Evolutionary conservation across 2,888 invertebrate genomes (phyloP).

Genomic region (Drosophila eohydei): DNA sequence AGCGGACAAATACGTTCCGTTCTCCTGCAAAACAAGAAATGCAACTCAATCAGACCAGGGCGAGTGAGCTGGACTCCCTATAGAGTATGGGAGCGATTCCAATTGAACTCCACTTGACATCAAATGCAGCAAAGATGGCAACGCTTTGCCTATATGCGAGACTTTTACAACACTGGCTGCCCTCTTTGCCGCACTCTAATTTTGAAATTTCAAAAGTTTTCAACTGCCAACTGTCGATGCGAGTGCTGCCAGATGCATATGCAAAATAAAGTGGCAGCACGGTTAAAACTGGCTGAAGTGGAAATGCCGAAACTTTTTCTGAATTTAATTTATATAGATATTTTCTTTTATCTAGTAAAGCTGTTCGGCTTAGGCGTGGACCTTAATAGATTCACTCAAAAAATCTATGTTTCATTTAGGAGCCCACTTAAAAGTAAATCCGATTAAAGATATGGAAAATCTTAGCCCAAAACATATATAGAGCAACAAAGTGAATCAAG

Average conservation of each 20-base stretch:
- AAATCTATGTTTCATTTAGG: too few species aligned
- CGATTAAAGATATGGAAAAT: too few species aligned
- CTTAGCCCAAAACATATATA: too few species aligned
- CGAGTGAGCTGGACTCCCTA: not conserved
- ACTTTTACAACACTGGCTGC: not conserved
- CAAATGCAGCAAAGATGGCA: not conserved
- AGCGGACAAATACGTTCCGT: conserved; percentile 83
- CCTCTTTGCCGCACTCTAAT: not conserved
- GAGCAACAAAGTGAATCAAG: too few species aligned
- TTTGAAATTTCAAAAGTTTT: not conserved
- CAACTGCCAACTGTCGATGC: not conserved
- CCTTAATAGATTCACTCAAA: too few species aligned
- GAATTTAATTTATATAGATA: not conserved
- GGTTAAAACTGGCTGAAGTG: not conserved
- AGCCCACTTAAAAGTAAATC: too few species aligned
- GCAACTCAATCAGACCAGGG: not conserved
- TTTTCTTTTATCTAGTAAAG: not conserved
- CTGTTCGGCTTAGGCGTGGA: not conserved
- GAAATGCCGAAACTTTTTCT: too few species aligned
- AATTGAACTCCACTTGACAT: not conserved
- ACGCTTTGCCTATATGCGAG: not conserved
- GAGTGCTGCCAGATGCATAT: not conserved
- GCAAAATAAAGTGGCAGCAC: not conserved
- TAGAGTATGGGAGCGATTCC: not conserved
- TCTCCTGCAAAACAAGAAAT: conserved; percentile 75